Evolutionary conservation across 2,797 vertebrate species (phyloP).

Genomic region (Ispidina picta): DNA sequence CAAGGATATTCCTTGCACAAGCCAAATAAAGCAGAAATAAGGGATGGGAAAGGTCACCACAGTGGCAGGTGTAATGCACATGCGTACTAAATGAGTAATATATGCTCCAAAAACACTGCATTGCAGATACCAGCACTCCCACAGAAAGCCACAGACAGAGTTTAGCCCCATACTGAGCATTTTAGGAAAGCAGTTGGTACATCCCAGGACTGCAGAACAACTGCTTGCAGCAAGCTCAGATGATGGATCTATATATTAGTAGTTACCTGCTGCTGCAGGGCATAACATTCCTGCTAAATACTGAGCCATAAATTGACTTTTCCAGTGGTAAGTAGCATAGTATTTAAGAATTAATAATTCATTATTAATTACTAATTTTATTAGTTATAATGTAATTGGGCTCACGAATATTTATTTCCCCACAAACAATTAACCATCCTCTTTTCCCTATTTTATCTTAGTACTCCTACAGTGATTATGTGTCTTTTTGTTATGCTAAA

Average conservation of each 20-base stretch:
- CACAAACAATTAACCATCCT: not conserved
- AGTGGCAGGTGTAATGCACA: not conserved
- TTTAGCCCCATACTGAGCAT: not conserved
- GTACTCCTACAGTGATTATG: not conserved
- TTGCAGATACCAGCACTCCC: conserved; percentile 7
- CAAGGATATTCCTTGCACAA: not conserved
- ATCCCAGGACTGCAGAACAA: not conserved
- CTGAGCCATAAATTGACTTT: not conserved
- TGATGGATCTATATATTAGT: conserved; percentile 19
- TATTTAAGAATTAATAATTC: conserved; percentile 47
- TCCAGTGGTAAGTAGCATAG: not conserved
- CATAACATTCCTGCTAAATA: not conserved
- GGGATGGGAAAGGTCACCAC: not conserved
- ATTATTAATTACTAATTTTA: conserved; percentile 50
- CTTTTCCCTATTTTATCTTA: not conserved
- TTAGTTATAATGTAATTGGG: not conserved
- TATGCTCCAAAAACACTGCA: not conserved
- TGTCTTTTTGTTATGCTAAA: not conserved
- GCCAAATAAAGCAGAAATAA: conserved; percentile 22
- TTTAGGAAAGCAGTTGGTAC: not conserved
- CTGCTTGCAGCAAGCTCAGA: not conserved
- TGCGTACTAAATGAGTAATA: not conserved
- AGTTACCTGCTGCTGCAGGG: conserved; percentile 30
- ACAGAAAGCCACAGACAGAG: not conserved
- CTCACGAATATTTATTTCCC: not conserved